phyloP scores from a whole-genome alignment of 2,888 invertebrate genomes.

The Emmelina monodactyla region DNA sequence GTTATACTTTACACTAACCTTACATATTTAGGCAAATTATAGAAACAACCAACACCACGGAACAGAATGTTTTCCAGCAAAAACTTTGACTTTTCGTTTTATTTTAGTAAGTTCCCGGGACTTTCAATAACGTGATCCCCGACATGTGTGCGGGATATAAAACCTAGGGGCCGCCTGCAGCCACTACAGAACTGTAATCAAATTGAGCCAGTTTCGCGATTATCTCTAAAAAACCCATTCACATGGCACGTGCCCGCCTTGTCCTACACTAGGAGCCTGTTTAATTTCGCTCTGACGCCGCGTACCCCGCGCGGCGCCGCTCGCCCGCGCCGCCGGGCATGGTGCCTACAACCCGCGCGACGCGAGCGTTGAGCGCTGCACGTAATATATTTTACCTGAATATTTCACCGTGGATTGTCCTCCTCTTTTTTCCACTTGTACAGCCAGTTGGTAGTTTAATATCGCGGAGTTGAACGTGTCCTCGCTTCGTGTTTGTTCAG shows the following conservation, averaged over 20 bases:
- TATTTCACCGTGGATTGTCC: slow-evolving; percentile 10
- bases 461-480: slow-evolving; percentile 4
- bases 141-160: no score
- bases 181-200: no score
- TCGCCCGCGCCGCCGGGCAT: slow-evolving; percentile 4
- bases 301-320: neutral
- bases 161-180: no score
- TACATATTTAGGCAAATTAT: no score
- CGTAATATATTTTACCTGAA: slow-evolving; percentile 11
- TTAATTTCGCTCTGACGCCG: slow-evolving; percentile 2
- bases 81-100: no score
- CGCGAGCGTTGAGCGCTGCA: slow-evolving; percentile 3
- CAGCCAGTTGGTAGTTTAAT: slow-evolving; percentile 12
- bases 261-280: slow-evolving; percentile 1
- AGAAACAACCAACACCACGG: no score
- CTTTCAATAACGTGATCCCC: no score
- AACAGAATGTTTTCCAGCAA: no score
- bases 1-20: no score
- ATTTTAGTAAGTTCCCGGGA: no score
- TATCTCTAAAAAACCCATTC: neutral
- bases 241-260: slow-evolving; percentile 1
- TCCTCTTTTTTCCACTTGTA: slow-evolving; percentile 9
- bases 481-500: neutral
- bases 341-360: neutral
- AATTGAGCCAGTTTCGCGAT: no score